Evolutionary conservation across 2,113 vertebrate species (phyloP), one percentile per base, ranked within the genome.

Genomic region (Bubalus kerabau): DNA sequence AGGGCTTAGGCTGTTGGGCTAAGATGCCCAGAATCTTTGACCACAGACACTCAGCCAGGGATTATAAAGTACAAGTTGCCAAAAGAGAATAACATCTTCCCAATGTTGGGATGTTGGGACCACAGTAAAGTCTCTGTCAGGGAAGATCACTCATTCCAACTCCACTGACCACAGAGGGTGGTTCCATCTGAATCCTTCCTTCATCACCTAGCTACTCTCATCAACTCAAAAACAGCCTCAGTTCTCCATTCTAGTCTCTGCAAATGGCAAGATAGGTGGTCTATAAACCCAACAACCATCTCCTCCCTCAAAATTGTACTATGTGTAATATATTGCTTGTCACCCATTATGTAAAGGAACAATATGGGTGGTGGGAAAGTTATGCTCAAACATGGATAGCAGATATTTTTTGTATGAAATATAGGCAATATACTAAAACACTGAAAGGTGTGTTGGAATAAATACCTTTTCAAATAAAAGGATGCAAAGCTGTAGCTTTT

Each of bases 351-450:
- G 11, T 5, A 56, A 30, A 84, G 87, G 98, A 91, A 88, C 64
- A 0, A 95, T 82, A 81, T 78, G 95, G 81, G 89, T 93, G 95
- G 82, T 52, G 86, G 91, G 36, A 62, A 7, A 87, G 87, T 93
- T 57, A 19, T 26, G 96, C 59, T 67, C 23, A 84, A 90, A 91
- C 43, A 67, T 7, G 93, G 97, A 52, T n/a, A 92, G 96, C 97
- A 83, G 82, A 62, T 98, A 98, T 98, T 98, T 89, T 10, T 98
- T 97, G 67, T 98, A 87, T 85, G 96, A 98, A 96, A 95, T 92
- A 87, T 96, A 97, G 97, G 90, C 98, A 98, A 86, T 96, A 96
- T 94, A 94, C 90, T 17, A 95, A 97, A 97, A 97, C 96, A 95
- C 97, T 80, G 23, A 86, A n/a, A 0, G 84, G 96, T 97, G 92